Conservation (phyloP, 1,140 invertebrate genomes). For the Panagrolaimus sp. region DNA sequence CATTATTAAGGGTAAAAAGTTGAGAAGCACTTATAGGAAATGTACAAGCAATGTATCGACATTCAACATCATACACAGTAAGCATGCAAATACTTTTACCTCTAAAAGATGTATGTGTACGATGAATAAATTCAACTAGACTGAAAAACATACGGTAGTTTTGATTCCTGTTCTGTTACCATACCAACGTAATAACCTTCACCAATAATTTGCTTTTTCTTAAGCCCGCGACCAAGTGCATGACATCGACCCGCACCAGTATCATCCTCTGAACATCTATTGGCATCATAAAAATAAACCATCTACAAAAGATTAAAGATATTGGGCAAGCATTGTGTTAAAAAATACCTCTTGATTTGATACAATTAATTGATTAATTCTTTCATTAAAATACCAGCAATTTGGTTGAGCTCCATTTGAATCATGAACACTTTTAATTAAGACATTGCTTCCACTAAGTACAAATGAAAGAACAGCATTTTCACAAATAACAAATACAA, state of each 20-base stretch:
- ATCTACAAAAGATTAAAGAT: no score
- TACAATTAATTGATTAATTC: slow-evolving; percentile 43
- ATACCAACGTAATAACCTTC: slow-evolving; percentile 39
- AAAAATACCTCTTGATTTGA: slow-evolving; percentile 44
- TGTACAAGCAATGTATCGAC: slow-evolving; percentile 49
- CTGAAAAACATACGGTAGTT: slow-evolving; percentile 33
- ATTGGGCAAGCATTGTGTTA: no score
- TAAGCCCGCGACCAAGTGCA: slow-evolving; percentile 36
- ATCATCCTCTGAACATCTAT: slow-evolving; percentile 38
- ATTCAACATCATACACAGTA: slow-evolving; percentile 49
- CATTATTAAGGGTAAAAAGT: slow-evolving; percentile 32
- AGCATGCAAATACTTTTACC: slow-evolving; percentile 36
- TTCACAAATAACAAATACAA: slow-evolving; percentile 43
- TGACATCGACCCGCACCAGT: neutral
- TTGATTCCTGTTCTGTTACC: slow-evolving; percentile 43
- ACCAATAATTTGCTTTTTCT: slow-evolving; percentile 47
- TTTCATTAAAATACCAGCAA: slow-evolving; percentile 39
- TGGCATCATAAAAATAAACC: slow-evolving; percentile 54
- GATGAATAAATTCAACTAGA: neutral
- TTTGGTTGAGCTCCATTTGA: slow-evolving; percentile 35
- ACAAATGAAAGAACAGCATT: slow-evolving; percentile 35
- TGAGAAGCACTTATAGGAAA: slow-evolving; percentile 42
- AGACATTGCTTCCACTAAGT: slow-evolving; percentile 25
- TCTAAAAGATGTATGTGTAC: slow-evolving; percentile 13
- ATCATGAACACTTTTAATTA: slow-evolving; percentile 28